Base-by-base conservation (phyloP, 2,113 vertebrate species). In the Hippotragus niger region DNA sequence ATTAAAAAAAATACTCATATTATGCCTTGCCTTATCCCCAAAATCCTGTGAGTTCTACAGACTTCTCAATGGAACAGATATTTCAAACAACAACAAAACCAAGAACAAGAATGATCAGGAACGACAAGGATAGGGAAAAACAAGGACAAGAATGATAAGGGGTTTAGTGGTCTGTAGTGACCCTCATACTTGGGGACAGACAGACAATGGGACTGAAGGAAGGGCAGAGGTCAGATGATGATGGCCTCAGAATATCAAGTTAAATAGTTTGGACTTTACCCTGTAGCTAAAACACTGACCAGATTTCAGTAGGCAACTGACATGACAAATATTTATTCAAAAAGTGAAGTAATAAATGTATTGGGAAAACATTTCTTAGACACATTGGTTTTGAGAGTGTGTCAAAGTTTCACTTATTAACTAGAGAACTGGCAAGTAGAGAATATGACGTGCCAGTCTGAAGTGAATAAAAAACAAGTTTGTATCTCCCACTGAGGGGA, bases 291-390 rank as follows among this genome's bases (percentile, higher is more conserved):
- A 52, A 17, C 60, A 94, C 1, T 58, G 91, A 87, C 93, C 29
- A 85, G 15, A 85, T 85, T 95, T 94, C 57, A 88, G 55, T 52
- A 97, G 76, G 33, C 76, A 89, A 43, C n/a, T 94, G 33, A 84
- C 19, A 58, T 78, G 47, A 58, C 81, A 94, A 92, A 74, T 40
- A 92, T 40, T 80, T 91, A 88, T n/a, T 96, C 80, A 94, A 52
- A 81, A 88, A 97, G 33, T 58, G 36, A 94, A 62, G 25, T 82
- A 93, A 88, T 82, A 67, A 57, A 76, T 78, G n/a, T 31, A 81
- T 83, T 58, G 64, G 64, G 62, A 45, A 71, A 50, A 97, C 88
- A 50, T 78, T 91, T 91, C 86, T 95, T 81, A 60, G 27, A 90
- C 50, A 94, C 64, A 93, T 0, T 60, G 47, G 95, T 85, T 82